phyloP scores from a whole-genome alignment of 2,797 vertebrate genomes.

The Paedocypris micromegethes region DNA sequence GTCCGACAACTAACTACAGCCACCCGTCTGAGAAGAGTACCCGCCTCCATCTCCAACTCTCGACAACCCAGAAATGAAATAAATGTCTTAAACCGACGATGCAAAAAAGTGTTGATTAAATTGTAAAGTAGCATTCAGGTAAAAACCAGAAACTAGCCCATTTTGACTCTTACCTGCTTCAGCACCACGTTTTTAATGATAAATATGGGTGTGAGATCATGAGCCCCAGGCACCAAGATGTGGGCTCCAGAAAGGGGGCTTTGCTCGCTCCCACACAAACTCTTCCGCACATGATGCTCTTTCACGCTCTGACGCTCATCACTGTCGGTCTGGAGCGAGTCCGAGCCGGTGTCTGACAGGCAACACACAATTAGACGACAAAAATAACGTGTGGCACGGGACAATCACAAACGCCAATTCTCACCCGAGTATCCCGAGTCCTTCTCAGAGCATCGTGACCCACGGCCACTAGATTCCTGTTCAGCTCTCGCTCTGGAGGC shows the following conservation, averaged over 20 bases:
- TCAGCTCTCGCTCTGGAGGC: slow-evolving; percentile 43
- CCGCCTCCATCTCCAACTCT: too few relatives aligned
- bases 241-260: slow-evolving; percentile 29
- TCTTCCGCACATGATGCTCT: slow-evolving; percentile 26
- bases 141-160: too few relatives aligned
- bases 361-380: neutral
- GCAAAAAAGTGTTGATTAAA: too few relatives aligned
- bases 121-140: too few relatives aligned
- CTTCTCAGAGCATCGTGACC: slow-evolving; percentile 66
- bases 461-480: slow-evolving; percentile 40
- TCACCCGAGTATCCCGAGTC: slow-evolving; percentile 73
- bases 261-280: slow-evolving; percentile 14
- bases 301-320: slow-evolving; percentile 55
- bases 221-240: slow-evolving; percentile 27
- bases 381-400: too few relatives aligned
- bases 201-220: slow-evolving; percentile 49
- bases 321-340: slow-evolving; percentile 61
- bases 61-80: too few relatives aligned
- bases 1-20: too few relatives aligned
- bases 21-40: too few relatives aligned
- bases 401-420: slow-evolving; percentile 10
- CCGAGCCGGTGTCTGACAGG: slow-evolving; percentile 59
- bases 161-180: slow-evolving; percentile 55
- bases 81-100: too few relatives aligned
- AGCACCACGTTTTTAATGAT: slow-evolving; percentile 57